These are phyloP conservation scores for Struthidea cinerea DNA, from an alignment of 2,113 vertebrate species.

Conservation along the genomic window DNA sequence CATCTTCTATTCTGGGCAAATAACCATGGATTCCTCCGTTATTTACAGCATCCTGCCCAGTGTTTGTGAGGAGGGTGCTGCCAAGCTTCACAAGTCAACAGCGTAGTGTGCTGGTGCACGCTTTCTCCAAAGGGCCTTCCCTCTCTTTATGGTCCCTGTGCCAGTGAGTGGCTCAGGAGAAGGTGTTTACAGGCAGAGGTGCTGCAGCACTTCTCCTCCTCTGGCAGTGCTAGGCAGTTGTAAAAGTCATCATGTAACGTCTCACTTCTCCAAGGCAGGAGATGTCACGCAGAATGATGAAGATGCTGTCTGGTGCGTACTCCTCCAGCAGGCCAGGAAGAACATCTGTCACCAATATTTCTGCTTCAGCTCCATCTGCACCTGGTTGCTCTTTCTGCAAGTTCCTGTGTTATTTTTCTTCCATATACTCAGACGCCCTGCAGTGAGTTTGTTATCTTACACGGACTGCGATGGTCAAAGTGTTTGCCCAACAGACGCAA, in stretches of 20 bases:
- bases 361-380: constrained; percentile 33
- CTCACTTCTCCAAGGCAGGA: constrained; percentile 14
- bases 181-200: constrained; percentile 55
- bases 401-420: constrained; percentile 41
- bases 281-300: constrained; percentile 39
- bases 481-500: background rate
- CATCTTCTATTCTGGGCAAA: background rate
- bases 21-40: background rate
- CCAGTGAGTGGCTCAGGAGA: background rate
- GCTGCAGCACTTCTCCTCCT: constrained; percentile 5
- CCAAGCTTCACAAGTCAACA: constrained; percentile 15
- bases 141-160: constrained; percentile 2
- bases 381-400: constrained; percentile 26
- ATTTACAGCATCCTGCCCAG: background rate
- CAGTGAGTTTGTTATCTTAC: background rate
- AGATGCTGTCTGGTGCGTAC: constrained; percentile 3
- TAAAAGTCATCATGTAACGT: constrained; percentile 25
- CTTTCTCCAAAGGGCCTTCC: background rate
- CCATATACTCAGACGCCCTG: background rate
- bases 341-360: constrained; percentile 59
- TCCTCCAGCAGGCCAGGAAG: constrained; percentile 25
- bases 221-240: background rate
- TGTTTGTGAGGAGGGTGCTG: background rate
- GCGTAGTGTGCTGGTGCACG: background rate
- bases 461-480: background rate